phyloP scores from a whole-genome alignment of 2,888 invertebrate species.

The Entomobrya proxima region DNA sequence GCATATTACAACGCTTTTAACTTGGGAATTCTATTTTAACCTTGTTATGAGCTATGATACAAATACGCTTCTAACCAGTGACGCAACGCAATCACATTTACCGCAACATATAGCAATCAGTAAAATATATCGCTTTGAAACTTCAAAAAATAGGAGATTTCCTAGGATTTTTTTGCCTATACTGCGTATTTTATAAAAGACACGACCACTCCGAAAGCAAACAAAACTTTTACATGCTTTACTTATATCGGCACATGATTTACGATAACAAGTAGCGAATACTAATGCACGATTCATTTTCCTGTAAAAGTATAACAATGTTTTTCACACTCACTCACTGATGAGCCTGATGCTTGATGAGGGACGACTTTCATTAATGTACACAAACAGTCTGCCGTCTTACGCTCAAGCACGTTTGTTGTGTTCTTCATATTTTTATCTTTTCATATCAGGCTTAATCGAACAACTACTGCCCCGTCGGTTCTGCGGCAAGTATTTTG shows the following conservation, averaged over 20 bases:
- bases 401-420: conserved; percentile 14
- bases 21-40: too few relatives aligned
- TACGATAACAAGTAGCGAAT: conserved; percentile 8
- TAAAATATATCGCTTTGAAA: too few relatives aligned
- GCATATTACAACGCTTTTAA: too few relatives aligned
- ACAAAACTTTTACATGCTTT: too few relatives aligned
- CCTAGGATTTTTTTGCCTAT: too few relatives aligned
- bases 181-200: too few relatives aligned
- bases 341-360: conserved; percentile 21
- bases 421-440: conserved; percentile 12
- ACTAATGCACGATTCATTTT: not conserved
- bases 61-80: too few relatives aligned
- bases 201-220: too few relatives aligned
- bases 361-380: conserved; percentile 25
- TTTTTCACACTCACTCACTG: conserved; percentile 14
- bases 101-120: too few relatives aligned
- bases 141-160: too few relatives aligned
- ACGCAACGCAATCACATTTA: too few relatives aligned
- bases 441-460: conserved; percentile 2
- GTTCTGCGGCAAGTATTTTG: not conserved
- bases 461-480: conserved; percentile 5
- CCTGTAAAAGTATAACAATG: not conserved
- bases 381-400: not conserved
- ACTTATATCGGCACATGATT: not conserved
- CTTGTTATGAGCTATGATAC: too few relatives aligned